Conservation (phyloP, 1,140 invertebrate species). For the Sweltsa coloradensis region DNA sequence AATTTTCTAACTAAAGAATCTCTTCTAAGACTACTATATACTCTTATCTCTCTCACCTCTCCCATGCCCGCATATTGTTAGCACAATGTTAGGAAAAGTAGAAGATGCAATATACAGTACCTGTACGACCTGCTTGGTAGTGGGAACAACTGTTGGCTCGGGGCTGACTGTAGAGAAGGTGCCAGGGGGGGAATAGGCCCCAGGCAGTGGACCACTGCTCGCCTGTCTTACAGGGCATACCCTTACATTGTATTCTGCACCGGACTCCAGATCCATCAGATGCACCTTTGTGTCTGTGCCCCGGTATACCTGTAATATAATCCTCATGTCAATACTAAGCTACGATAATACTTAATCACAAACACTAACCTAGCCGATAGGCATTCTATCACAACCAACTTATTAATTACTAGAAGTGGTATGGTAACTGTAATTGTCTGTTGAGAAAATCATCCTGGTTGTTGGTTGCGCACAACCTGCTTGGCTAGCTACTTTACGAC, state of each 20-base stretch:
- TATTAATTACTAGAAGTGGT: no score
- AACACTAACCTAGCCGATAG: no score
- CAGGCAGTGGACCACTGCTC: constrained; percentile 39
- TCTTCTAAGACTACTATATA: no score
- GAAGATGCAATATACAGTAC: no score
- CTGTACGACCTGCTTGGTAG: background rate
- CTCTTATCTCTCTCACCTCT: no score
- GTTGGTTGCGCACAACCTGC: background rate
- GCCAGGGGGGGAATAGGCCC: constrained; percentile 48
- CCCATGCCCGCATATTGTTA: no score
- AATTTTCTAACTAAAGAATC: no score
- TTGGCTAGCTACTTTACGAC: background rate
- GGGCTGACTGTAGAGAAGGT: constrained; percentile 34
- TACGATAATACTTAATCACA: no score
- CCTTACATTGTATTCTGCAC: constrained; percentile 55
- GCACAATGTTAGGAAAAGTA: no score
- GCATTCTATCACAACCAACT: no score
- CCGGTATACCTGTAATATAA: constrained; percentile 47
- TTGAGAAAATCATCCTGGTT: no score
- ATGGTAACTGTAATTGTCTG: background rate
- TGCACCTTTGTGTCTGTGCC: constrained; percentile 49
- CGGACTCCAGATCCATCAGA: constrained; percentile 51
- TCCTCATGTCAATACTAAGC: no score
- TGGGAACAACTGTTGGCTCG: background rate
- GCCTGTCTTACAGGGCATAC: constrained; percentile 57